Evolutionary conservation across 2,113 vertebrate genomes (phyloP), one percentile per base, ranked within the genome.

Genomic region (Carassius gibelio): DNA sequence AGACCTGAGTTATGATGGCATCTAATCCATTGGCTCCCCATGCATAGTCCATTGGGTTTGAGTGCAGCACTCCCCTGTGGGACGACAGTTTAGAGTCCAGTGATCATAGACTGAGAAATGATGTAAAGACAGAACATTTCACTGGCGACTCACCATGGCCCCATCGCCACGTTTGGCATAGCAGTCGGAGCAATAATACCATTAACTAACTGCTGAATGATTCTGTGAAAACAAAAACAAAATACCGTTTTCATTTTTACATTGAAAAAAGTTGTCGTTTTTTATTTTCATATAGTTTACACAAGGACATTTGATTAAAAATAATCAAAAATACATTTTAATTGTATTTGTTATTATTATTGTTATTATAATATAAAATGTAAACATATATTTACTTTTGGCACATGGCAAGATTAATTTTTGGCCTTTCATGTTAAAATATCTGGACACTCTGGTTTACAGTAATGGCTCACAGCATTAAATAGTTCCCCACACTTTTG

Each of bases 21-120:
- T 99, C 97, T 85, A 99, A 93, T 85, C 98, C 98, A 0, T 98
- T 98, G 87, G 96, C 96, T 48, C 97, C 97, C 98, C 98, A 99
- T 1, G 98, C 98, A 0, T 99, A 99, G 93, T 99, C 97, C 97
- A 99, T 98, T 1, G 98, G 98, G 90, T 96, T 98, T 15, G 98
- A 99, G 93, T 99, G 98, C 88, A 99, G 90, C 93, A 99, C 95
- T 38, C 97, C 97, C 98, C 98, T 95, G 82, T 4, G 84, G 89
- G 8, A 72, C 13, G 59, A 23, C n/a, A 75, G 11, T 48, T 62
- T 19, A 83, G 0, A 17, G 26, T 19, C 23, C n/a, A 76, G 14
- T 55, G 48, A 55, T 8, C 38, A 7, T 6, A 45, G 23, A 50
- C 5, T 7, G 19, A 4, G 57, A n/a, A 81, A 45, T 4, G 34